Conservation (phyloP, 2,797 vertebrate species). For the Coreius guichenoti region DNA sequence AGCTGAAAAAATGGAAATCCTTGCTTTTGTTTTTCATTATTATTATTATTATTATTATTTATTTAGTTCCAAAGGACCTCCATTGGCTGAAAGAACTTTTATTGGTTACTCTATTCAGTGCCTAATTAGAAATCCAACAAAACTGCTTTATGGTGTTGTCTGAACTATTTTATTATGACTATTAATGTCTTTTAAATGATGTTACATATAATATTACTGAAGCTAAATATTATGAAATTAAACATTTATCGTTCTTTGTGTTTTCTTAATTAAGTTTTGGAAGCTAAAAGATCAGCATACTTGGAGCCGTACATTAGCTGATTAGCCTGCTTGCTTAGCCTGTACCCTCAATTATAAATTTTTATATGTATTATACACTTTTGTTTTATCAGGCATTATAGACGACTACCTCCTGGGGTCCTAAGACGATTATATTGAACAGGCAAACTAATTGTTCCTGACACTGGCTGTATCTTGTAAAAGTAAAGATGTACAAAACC, state of each 20-base stretch:
- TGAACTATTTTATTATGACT: not conserved
- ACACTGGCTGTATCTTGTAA: not conserved
- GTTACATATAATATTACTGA: not conserved
- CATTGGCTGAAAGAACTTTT: not conserved
- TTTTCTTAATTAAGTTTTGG: not conserved
- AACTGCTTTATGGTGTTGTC: not conserved
- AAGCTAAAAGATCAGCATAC: not conserved
- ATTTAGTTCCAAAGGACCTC: not conserved
- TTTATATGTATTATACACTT: too few species aligned
- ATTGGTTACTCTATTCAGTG: not conserved
- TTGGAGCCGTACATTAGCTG: not conserved
- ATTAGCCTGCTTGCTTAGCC: too few species aligned
- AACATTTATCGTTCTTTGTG: not conserved
- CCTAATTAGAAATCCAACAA: conserved; percentile 5
- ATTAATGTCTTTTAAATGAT: not conserved
- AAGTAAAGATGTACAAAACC: not conserved
- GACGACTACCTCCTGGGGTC: too few species aligned
- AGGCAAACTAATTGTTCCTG: not conserved
- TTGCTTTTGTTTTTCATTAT: not conserved
- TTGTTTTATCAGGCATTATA: too few species aligned
- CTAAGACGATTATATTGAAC: not conserved
- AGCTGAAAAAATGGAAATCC: not conserved
- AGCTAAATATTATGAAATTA: not conserved
- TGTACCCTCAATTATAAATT: too few species aligned
- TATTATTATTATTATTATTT: too few species aligned